Percentiles rank a stretch among this genome's conserved stretches.
Evolutionary conservation across 1,140 invertebrate species (phyloP).

Genomic region (Metaphire vulgaris): DNA sequence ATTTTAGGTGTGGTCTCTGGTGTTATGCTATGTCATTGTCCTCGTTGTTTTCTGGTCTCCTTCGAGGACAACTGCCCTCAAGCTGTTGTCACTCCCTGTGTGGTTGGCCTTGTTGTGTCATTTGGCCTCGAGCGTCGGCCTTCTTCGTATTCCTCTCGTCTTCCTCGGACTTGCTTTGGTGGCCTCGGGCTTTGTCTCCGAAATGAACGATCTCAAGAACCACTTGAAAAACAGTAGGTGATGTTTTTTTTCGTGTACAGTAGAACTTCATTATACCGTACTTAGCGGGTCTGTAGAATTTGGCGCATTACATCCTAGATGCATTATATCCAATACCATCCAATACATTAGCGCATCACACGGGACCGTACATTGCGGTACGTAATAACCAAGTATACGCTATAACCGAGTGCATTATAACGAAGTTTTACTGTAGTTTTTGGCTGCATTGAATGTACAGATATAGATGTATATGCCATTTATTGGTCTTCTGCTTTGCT

Average conservation of each 20-base stretch:
- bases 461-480: too few relatives aligned
- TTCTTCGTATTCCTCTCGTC: slow-evolving; percentile 53
- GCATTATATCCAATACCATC: too few relatives aligned
- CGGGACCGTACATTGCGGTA: too few relatives aligned
- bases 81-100: slow-evolving; percentile 44
- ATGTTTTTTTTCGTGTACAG: too few relatives aligned
- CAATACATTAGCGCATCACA: too few relatives aligned
- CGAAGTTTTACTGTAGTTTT: too few relatives aligned
- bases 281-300: too few relatives aligned
- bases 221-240: neutral
- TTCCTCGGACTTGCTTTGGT: slow-evolving; percentile 47
- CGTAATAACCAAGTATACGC: too few relatives aligned
- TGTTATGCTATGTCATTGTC: slow-evolving; percentile 42
- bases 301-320: too few relatives aligned
- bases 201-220: slow-evolving; percentile 31
- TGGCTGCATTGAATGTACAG: slow-evolving; percentile 12
- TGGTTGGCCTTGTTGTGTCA: slow-evolving; percentile 50
- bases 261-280: too few relatives aligned
- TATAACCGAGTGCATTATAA: too few relatives aligned
- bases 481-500: too few relatives aligned
- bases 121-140: slow-evolving; percentile 49
- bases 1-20: slow-evolving; percentile 45
- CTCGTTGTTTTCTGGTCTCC: slow-evolving; percentile 45
- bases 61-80: slow-evolving; percentile 35
- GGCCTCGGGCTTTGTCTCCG: slow-evolving; percentile 47